Percentiles rank a stretch among this genome's conserved stretches.
Conservation (phyloP, 2,888 invertebrate genomes). For the Bembecia ichneumoniformis region DNA sequence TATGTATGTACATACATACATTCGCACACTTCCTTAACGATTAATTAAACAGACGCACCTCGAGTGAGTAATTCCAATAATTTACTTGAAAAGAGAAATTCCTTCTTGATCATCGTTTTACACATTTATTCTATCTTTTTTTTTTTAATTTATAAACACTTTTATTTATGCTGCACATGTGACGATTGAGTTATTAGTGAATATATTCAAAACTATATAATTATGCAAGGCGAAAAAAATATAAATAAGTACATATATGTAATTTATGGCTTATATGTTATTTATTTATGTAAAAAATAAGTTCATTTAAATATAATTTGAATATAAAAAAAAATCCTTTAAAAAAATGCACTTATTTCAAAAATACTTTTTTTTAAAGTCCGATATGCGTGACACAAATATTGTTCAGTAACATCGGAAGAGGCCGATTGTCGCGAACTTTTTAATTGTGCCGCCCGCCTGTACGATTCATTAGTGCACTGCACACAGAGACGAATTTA, state of each 20-base stretch:
- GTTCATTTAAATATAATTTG: neutral
- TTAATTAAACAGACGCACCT: constrained; percentile 27
- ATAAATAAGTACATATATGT: neutral
- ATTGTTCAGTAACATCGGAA: constrained; percentile 28
- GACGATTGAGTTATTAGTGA: no score
- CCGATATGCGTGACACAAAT: neutral
- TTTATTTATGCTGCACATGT: no score
- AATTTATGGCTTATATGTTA: neutral
- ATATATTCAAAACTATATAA: no score
- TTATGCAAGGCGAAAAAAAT: neutral
- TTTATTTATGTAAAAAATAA: neutral
- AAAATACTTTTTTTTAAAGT: neutral
- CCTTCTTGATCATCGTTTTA: constrained; percentile 44
- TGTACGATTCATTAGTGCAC: constrained; percentile 66
- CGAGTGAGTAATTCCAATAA: constrained; percentile 55
- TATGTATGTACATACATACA: no score
- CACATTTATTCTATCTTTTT: constrained; percentile 18
- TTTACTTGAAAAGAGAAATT: constrained; percentile 64
- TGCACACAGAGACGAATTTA: constrained; percentile 44
- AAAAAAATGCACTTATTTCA: neutral
- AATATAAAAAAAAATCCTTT: neutral
- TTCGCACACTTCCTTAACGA: no score
- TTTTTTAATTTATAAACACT: no score
- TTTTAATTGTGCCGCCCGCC: constrained; percentile 62
- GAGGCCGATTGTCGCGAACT: constrained; percentile 56